phyloP scores from a whole-genome alignment of 2,113 vertebrate genomes.

The Acanthochromis polyacanthus region DNA sequence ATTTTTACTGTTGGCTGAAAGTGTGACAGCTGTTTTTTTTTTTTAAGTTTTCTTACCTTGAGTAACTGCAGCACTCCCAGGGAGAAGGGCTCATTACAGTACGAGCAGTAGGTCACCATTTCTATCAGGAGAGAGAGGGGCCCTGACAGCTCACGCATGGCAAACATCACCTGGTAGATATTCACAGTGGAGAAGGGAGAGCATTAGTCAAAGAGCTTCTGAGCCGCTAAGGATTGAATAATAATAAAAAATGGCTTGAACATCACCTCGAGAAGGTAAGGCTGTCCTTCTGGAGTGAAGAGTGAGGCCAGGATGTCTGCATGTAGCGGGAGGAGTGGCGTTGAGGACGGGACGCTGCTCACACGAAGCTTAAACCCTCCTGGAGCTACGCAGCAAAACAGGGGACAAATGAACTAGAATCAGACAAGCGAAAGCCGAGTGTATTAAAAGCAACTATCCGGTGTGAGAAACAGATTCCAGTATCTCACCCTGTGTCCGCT shows the following conservation, averaged over 20 bases:
- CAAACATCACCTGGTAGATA: conserved; percentile 93
- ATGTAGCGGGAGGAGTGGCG: conserved; percentile 89
- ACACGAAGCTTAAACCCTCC: conserved; percentile 87
- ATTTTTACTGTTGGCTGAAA: neutral
- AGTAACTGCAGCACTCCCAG: conserved; percentile 93
- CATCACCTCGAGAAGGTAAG: conserved; percentile 94
- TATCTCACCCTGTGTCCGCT: conserved; percentile 90
- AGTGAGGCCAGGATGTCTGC: conserved; percentile 91
- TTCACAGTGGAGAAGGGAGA: neutral
- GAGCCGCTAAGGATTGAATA: neutral
- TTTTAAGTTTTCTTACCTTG: conserved; percentile 86
- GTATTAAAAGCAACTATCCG: neutral
- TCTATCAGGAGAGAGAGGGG: conserved; percentile 91
- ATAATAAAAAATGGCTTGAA: neutral
- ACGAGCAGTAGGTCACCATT: conserved; percentile 96
- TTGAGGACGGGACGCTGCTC: conserved; percentile 80
- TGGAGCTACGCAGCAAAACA: conserved; percentile 83
- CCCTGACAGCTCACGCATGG: conserved; percentile 94
- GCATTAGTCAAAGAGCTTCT: neutral
- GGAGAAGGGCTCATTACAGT: conserved; percentile 96
- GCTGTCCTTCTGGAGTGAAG: conserved; percentile 94
- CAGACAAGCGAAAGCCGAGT: neutral
- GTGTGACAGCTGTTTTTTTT: too few species aligned
- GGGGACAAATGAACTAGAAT: neutral
- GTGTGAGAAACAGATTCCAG: neutral